phyloP scores from a whole-genome alignment of 2,888 invertebrate genomes.

The Torymus auratus region DNA sequence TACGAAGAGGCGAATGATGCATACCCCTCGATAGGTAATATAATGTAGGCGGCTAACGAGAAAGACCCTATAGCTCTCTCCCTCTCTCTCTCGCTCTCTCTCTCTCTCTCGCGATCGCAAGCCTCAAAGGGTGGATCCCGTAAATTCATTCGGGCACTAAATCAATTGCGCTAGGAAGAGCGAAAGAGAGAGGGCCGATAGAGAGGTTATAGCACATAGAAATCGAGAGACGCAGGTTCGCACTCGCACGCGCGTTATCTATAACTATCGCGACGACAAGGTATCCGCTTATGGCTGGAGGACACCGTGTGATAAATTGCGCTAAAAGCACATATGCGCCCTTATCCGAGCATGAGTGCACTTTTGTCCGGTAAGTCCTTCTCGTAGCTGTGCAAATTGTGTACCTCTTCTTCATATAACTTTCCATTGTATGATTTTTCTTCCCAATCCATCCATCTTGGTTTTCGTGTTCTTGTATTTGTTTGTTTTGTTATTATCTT shows the following conservation, averaged over 20 bases:
- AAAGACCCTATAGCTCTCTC: conserved; percentile 65
- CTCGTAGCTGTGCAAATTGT: conserved; percentile 51
- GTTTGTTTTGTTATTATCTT: not conserved
- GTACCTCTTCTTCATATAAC: conserved; percentile 27
- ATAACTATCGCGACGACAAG: conserved; percentile 58
- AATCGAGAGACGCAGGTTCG: conserved; percentile 29
- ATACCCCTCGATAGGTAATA: conserved; percentile 74
- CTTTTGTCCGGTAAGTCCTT: conserved; percentile 37
- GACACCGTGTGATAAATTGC: conserved; percentile 53
- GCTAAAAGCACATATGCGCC: conserved; percentile 30
- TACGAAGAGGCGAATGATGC: conserved; percentile 73
- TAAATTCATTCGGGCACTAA: conserved; percentile 69
- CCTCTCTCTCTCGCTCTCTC: conserved; percentile 13
- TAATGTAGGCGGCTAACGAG: conserved; percentile 76
- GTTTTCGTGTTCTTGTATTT: conserved; percentile 46
- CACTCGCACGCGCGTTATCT: conserved; percentile 47
- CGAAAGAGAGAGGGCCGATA: conserved; percentile 24
- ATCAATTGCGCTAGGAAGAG: conserved; percentile 62
- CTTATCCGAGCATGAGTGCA: not conserved
- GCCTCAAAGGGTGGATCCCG: conserved; percentile 68
- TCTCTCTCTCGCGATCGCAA: conserved; percentile 56
- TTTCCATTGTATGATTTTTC: conserved; percentile 9
- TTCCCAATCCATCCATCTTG: not conserved
- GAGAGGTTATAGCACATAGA: conserved; percentile 12
- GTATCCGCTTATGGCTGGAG: conserved; percentile 49